phyloP scores from a whole-genome alignment of 2,888 invertebrate genomes.

The Branchinecta sandiegonensis region DNA sequence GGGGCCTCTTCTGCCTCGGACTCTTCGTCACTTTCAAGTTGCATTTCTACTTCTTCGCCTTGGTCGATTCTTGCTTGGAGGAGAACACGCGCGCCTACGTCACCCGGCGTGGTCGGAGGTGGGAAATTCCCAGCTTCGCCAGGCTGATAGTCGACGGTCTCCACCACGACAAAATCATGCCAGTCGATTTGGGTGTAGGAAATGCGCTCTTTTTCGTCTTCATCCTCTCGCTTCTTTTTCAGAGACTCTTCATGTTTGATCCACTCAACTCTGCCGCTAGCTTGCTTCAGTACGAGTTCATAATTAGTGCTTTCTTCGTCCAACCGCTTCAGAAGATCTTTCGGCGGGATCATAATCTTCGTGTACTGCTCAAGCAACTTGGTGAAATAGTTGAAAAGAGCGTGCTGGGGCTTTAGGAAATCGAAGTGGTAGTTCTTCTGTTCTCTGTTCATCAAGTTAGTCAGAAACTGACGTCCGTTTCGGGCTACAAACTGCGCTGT shows the following conservation, averaged over 20 bases:
- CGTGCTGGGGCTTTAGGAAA: slow-evolving; percentile 94
- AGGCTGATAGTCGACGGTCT: slow-evolving; percentile 96
- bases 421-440: slow-evolving; percentile 97
- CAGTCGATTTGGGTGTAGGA: slow-evolving; percentile 94
- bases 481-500: slow-evolving; percentile 98
- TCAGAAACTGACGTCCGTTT: slow-evolving; percentile 93
- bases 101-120: slow-evolving; percentile 90
- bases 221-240: slow-evolving; percentile 82
- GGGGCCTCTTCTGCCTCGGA: slow-evolving; percentile 39
- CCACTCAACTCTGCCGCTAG: slow-evolving; percentile 91
- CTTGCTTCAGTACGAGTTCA: slow-evolving; percentile 61
- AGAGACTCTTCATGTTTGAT: slow-evolving; percentile 85
- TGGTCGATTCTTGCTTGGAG: slow-evolving; percentile 64
- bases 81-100: slow-evolving; percentile 85
- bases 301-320: slow-evolving; percentile 54
- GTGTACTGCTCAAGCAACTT: slow-evolving; percentile 96
- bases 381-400: slow-evolving; percentile 94
- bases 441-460: slow-evolving; percentile 95
- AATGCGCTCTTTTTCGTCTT: slow-evolving; percentile 75
- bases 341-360: slow-evolving; percentile 88
- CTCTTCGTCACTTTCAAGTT: slow-evolving; percentile 66
- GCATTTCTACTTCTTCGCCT: slow-evolving; percentile 74
- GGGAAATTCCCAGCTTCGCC: slow-evolving; percentile 92
- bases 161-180: slow-evolving; percentile 99
- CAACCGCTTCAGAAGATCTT: slow-evolving; percentile 64